Conservation (phyloP, 2,797 vertebrate species). For the Podargus strigoides region DNA sequence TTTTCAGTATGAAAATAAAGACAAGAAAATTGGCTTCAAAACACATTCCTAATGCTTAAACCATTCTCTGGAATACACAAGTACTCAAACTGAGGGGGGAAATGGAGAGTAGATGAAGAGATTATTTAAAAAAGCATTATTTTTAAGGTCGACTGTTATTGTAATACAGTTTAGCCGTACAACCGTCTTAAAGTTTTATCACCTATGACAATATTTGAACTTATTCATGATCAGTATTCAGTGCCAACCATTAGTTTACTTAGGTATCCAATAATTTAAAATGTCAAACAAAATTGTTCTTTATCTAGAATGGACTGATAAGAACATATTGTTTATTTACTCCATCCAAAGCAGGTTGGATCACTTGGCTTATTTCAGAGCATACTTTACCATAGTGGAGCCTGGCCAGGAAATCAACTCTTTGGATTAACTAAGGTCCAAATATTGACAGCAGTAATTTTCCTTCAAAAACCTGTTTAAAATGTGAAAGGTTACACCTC, state of each 20-base stretch:
- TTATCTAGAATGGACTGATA: not conserved
- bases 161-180: not conserved
- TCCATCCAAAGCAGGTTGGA: not conserved
- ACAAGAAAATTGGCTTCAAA: not conserved
- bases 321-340: not conserved
- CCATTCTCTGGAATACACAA: not conserved
- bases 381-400: not conserved
- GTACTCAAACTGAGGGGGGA: not conserved
- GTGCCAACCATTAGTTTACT: not conserved
- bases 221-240: not conserved
- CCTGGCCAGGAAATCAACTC: not conserved
- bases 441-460: rapidly evolving
- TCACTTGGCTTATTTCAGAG: not conserved
- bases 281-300: not conserved
- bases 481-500: not conserved
- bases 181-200: not conserved
- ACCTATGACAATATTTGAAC: not conserved
- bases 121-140: not conserved
- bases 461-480: not conserved
- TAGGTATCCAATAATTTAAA: not conserved
- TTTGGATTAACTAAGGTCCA: not conserved
- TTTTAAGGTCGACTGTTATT: not conserved
- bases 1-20: not conserved
- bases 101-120: not conserved
- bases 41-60: constrained; percentile 6